Evolutionary conservation across 1,140 invertebrate species (phyloP).

Genomic region (Catajapyx aquilonaris): DNA sequence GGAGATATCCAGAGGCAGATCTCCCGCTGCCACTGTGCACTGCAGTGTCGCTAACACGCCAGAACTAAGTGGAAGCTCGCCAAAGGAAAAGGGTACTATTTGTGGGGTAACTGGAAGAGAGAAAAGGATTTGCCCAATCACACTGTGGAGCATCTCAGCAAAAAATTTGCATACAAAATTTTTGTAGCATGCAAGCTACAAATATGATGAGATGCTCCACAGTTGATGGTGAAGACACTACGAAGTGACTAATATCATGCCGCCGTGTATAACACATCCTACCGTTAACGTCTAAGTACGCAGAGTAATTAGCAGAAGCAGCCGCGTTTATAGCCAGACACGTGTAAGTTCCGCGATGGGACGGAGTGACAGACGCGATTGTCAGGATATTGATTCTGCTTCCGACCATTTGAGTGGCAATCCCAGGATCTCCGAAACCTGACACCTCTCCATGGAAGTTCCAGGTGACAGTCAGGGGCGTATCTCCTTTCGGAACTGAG

Average conservation of each 20-base stretch:
- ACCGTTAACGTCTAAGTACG: conserved; percentile 44
- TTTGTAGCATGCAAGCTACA: too few species aligned
- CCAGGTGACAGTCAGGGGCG: conserved; percentile 11
- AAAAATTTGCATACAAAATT: too few species aligned
- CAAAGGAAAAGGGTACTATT: conserved; percentile 42
- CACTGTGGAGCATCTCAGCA: too few species aligned
- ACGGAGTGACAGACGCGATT: conserved; percentile 34
- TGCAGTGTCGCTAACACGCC: conserved; percentile 24
- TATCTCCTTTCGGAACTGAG: conserved; percentile 10
- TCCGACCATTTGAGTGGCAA: conserved; percentile 6
- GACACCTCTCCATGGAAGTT: conserved; percentile 6
- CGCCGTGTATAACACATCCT: conserved; percentile 12
- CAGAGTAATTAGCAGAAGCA: conserved; percentile 18
- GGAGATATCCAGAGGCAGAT: conserved; percentile 45
- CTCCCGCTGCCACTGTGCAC: conserved; percentile 48
- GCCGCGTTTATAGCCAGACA: conserved; percentile 20
- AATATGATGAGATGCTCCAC: too few species aligned
- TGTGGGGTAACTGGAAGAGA: conserved; percentile 34
- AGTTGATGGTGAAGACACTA: too few species aligned
- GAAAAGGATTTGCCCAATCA: too few species aligned
- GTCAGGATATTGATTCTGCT: conserved; percentile 19
- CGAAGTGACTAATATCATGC: conserved; percentile 7
- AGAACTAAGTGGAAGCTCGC: conserved; percentile 21
- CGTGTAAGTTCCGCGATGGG: conserved; percentile 22
- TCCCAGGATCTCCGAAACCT: conserved; percentile 2